Base-by-base conservation (phyloP, 1,140 invertebrate genomes). In the Acromyrmex echinatior region DNA sequence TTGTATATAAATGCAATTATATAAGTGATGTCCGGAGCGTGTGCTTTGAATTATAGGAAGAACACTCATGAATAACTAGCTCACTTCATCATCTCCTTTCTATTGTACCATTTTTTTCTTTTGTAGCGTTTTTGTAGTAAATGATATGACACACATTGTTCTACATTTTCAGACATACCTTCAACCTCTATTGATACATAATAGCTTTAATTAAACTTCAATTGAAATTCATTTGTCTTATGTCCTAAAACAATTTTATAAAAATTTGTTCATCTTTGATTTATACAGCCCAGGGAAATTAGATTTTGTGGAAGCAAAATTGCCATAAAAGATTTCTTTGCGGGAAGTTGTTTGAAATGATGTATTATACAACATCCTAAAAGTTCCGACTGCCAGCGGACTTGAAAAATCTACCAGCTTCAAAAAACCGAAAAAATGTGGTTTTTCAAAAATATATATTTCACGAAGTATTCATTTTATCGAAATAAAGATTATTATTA, bases 111-210 rank as follows among this genome's bases (percentile, higher is more conserved):
- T 62, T 49, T 39, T 45, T 21, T 31, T 86, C 28, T 18, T 78
- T 28, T 9, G 16, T 49, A 21, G 9, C 53, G 18, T 9, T 68
- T 66, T 58, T 78, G 58, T 65, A 6, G 21, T 18, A 65, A 89
- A 78, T 74, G 88, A 90, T 87, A 90, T 71, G 88, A 31, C 28
- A 73, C 71, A 4, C 28, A 90, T 87, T 90, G 88, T 89, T 65
- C 49, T 51, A n/a, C 16, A 28, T 53, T 74, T 49, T 25, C 31
- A 60, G 56, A 53, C 58, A 88, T 58, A 35, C 31, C 21, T 82
- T 45, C 2, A 31, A 7, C 4, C 10, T 16, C 16, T 39, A 21
- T 68, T 49, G 9, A 16, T 12, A 39, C 2, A 35, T 31, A 51
- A 70, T 16, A 31, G 70, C 21, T 45, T 78, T 16, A 63, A 65